Percentiles rank a stretch among this genome's conserved stretches.
Conservation (phyloP, 2,888 invertebrate species). For the Drosophila meridiana region DNA sequence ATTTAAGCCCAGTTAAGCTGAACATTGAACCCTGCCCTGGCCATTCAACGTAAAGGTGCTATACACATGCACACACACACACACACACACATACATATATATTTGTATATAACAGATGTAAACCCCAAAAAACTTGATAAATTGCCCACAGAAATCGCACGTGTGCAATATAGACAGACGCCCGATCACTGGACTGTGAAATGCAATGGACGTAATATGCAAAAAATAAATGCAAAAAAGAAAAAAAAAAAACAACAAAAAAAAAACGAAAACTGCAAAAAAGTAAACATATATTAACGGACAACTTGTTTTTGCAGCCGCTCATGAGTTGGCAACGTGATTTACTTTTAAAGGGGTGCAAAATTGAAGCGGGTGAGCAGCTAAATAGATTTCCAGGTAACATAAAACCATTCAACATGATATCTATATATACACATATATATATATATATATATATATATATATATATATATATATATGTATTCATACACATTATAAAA, state of each 20-base stretch:
- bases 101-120: neutral
- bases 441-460: neutral
- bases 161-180: slow-evolving; percentile 74
- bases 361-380: slow-evolving; percentile 11
- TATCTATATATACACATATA: neutral
- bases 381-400: slow-evolving; percentile 4
- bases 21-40: slow-evolving; percentile 50
- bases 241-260: slow-evolving; percentile 1
- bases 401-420: neutral
- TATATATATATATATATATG: neutral
- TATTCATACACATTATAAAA: neutral
- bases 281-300: slow-evolving; percentile 30
- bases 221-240: slow-evolving; percentile 22
- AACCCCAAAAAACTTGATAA: slow-evolving; percentile 54
- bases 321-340: slow-evolving; percentile 68
- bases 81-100: neutral
- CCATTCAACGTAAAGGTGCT: slow-evolving; percentile 37
- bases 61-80: neutral
- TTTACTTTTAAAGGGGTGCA: slow-evolving; percentile 31
- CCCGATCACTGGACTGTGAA: slow-evolving; percentile 78
- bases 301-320: slow-evolving; percentile 27
- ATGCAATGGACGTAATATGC: slow-evolving; percentile 66
- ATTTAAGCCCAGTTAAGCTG: slow-evolving; percentile 34
- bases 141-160: slow-evolving; percentile 80
- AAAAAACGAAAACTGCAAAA: slow-evolving; percentile 19